Base-by-base conservation (phyloP, 2,113 vertebrate genomes). In the Bettongia penicillata region DNA sequence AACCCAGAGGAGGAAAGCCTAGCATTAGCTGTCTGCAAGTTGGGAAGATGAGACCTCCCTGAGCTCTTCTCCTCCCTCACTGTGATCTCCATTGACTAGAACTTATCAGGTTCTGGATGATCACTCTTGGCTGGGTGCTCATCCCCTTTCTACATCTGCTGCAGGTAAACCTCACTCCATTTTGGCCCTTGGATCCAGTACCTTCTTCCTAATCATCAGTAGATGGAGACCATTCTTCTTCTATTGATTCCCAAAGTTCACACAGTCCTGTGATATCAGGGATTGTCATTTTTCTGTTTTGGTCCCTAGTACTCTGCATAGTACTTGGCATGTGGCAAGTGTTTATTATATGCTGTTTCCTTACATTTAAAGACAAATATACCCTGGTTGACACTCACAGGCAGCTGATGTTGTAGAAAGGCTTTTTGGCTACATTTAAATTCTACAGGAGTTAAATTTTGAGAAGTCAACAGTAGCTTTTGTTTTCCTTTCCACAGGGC, bases 401-500 rank as follows among this genome's bases (percentile, higher is more conserved):
- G 61, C 61, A n/a, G 61, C 61, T 77, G 61, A 77, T 77, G 12
- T n/a, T 77, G 12, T 77, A n/a, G 5, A n/a, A 77, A 77, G 61
- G 3, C 31, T 77, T n/a, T 77, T 37, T 14, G 37, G 31, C 37
- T 93, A 68, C 24, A 25, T 93, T 97, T 96, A 31, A 93, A 14
- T 24, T 90, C 77, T 91, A 51, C 43, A 93, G 51, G 61, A 47
- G 91, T 96, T 94, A n/a, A 93, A 57, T 91, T 22, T 92, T 25
- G 16, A 93, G 84, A 84, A 94, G 93, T 51, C 50, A 93, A 90
- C 0, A 93, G 90, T 10, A 37, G 89, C 57, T 57, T 1, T 94
- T 92, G 89, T 53, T 51, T 28, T 94, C 24, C 24, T 90, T 19
- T 24, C 47, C 90, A 89, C 68, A 43, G 94, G 7, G 25, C n/a